Conservation (phyloP, 2,797 vertebrate genomes). For the Periophthalmus magnuspinnatus region DNA sequence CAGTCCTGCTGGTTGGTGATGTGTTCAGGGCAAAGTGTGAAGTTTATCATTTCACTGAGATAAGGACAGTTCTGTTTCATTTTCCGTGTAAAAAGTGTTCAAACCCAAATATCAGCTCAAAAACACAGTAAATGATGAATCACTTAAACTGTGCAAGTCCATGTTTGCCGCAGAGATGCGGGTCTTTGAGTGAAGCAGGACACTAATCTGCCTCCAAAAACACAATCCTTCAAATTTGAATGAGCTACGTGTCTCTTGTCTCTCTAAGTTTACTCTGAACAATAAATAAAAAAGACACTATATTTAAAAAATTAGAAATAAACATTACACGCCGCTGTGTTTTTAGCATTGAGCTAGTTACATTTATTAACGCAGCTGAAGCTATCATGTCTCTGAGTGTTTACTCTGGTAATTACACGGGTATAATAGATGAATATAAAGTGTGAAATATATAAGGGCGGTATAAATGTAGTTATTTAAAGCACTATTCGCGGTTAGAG, state of each 20-base stretch:
- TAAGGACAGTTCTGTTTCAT: background rate
- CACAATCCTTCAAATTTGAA: too few relatives aligned
- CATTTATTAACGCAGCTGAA: background rate
- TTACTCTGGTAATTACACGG: background rate
- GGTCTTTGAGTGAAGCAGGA: too few relatives aligned
- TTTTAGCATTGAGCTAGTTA: background rate
- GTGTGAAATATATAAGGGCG: background rate
- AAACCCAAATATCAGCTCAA: background rate
- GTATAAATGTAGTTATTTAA: background rate
- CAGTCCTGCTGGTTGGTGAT: background rate
- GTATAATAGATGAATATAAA: background rate
- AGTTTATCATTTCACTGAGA: slow-evolving; percentile 10
- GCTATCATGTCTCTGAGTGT: background rate
- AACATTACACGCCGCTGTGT: background rate
- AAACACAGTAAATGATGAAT: too few relatives aligned
- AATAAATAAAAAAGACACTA: too few relatives aligned
- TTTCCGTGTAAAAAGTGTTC: background rate
- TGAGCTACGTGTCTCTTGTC: too few relatives aligned
- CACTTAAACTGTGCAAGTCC: too few relatives aligned
- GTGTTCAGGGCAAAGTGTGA: slow-evolving; percentile 31
- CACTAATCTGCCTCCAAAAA: too few relatives aligned
- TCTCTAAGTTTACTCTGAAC: too few relatives aligned
- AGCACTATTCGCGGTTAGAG: background rate
- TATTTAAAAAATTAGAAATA: too few relatives aligned
- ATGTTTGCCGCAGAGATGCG: too few relatives aligned